Base-by-base conservation (phyloP, 35 echinoderm and acorn worm species). In the Patiria miniata region DNA sequence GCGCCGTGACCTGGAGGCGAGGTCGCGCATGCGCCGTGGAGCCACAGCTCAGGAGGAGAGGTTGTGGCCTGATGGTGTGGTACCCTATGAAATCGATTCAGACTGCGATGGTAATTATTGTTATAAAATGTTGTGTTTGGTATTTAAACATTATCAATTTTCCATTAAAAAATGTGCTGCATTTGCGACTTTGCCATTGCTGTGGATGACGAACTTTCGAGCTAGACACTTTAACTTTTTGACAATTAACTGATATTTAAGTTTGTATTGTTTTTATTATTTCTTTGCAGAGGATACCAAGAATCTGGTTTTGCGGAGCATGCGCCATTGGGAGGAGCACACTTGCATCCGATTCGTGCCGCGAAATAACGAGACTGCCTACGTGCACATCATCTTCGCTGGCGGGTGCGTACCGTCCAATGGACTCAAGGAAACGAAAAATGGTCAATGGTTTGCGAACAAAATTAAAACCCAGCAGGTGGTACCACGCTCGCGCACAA, bases 261-360 rank as follows among this genome's bases (percentile, higher is more conserved):
- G 33, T 26, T 34, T 5, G 53, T 16, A 12, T 9, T 21, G 18
- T 53, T 56, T 56, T 9, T 57, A 29, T 47, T 50, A 28, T 78
- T 5, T 17, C 8, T 61, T 37, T 81, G 80, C 22, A 93, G 91
- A 93, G 14, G 79, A 89, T 34, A 89, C 87, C 7, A 55, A 85
- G 39, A 58, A 78, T 42, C 32, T 93, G 0, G 47, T 93, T 22
- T 1, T 83, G n/a, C 87, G 87, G 28, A 65, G 88, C n/a, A 95
- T 95, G 85, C 28, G 54, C 36, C 83, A 90, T 18, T 95, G 89
- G 88, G 89, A 91, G 83, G 68, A 91, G n/a, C 78, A 95, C 65
- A 95, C 93, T 1, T 95, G 93, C 52, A 51, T 95, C 0, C 52
- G 78, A n/a, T 95, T 95, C 39, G 33, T 91, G 39, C 88, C 93